Conservation (phyloP, 2,797 vertebrate species). For the Rhincodon typus region DNA sequence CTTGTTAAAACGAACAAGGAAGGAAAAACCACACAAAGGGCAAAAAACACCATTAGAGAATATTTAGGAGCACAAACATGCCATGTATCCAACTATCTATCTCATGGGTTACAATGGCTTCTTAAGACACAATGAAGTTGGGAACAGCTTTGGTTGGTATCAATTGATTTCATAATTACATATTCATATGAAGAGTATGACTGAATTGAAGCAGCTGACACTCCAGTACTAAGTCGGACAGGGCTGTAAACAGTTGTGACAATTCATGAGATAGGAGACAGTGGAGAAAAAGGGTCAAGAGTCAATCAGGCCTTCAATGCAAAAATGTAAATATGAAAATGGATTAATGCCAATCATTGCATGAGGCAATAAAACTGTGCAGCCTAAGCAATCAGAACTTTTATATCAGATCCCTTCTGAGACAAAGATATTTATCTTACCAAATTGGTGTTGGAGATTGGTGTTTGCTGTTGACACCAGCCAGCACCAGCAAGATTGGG, state of each 20-base stretch:
- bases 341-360: not conserved
- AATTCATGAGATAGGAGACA: not conserved
- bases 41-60: not conserved
- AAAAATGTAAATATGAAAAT: constrained; percentile 21
- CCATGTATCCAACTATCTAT: not conserved
- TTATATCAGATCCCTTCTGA: too few species aligned
- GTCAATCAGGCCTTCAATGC: not conserved
- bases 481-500: not conserved
- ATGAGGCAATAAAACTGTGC: not conserved
- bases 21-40: not conserved
- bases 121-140: not conserved
- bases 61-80: not conserved
- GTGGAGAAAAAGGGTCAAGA: not conserved
- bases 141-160: not conserved
- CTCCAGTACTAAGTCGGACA: not conserved
- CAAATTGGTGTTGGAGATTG: not conserved
- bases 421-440: too few species aligned
- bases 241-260: not conserved
- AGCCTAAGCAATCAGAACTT: not conserved
- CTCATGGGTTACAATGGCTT: not conserved
- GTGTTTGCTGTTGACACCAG: not conserved
- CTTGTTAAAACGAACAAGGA: not conserved
- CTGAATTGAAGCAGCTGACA: constrained; percentile 12
- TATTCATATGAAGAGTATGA: not conserved
- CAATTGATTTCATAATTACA: not conserved